Conservation (phyloP, 2,113 vertebrate genomes). For the Paradoxurus hermaphroditus region DNA sequence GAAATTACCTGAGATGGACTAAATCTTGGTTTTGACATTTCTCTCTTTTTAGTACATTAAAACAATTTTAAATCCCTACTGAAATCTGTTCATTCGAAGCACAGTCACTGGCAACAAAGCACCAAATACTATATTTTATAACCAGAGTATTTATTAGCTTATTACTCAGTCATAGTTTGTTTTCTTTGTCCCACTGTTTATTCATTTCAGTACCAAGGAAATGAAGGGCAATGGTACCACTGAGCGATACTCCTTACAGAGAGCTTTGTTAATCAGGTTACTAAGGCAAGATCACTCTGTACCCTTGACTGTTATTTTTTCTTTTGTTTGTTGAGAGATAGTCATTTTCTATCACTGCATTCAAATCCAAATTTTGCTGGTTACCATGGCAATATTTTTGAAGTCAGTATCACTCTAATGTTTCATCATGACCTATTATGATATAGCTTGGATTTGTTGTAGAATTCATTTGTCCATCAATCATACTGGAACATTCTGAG, state of each 20-base stretch:
- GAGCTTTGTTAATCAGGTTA: conserved; percentile 37
- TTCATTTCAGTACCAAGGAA: conserved; percentile 37
- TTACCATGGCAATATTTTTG: conserved; percentile 66
- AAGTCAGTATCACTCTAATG: conserved; percentile 51
- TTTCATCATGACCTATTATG: conserved; percentile 54
- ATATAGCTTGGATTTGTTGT: conserved; percentile 54
- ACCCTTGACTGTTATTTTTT: conserved; percentile 51
- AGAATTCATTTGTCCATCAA: conserved; percentile 61
- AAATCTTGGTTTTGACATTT: background rate
- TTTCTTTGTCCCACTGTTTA: conserved; percentile 35
- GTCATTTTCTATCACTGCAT: conserved; percentile 47
- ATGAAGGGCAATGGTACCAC: background rate
- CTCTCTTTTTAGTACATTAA: background rate
- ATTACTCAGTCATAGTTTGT: background rate
- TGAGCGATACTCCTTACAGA: background rate
- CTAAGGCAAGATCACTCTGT: conserved; percentile 35
- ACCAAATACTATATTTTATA: conserved; percentile 20
- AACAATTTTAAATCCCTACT: background rate
- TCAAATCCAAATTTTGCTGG: conserved; percentile 61
- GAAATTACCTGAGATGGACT: background rate
- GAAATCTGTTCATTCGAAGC: background rate
- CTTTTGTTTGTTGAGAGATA: conserved; percentile 65
- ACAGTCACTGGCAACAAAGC: background rate
- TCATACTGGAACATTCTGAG: conserved; percentile 31
- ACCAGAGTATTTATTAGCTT: conserved; percentile 5